Evolutionary conservation across 2,888 invertebrate genomes (phyloP).

Genomic region (Drosophila peninsularis): DNA sequence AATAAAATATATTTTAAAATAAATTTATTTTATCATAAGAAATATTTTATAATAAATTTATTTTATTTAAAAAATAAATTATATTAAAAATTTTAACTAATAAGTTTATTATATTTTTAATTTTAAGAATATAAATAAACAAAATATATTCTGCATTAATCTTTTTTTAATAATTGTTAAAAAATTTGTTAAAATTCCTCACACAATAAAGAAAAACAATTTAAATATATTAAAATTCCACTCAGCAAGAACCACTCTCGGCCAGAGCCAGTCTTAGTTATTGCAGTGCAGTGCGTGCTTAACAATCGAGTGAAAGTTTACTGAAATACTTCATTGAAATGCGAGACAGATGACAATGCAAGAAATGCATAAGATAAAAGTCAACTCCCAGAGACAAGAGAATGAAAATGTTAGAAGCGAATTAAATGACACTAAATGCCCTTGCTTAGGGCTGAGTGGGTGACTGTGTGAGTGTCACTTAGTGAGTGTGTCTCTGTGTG

Average conservation of each 20-base stretch:
- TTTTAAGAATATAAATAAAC: no score
- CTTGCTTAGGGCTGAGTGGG: slow-evolving; percentile 16
- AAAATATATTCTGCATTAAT: no score
- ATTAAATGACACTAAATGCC: slow-evolving; percentile 31
- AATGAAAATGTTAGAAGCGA: slow-evolving; percentile 41
- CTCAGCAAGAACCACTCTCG: not conserved
- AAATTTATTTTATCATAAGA: no score
- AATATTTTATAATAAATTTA: no score
- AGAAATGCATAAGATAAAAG: slow-evolving; percentile 47
- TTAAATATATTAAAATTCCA: not conserved
- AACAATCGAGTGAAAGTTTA: slow-evolving; percentile 41
- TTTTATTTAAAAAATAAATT: no score
- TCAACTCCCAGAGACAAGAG: slow-evolving; percentile 53
- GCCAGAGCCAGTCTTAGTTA: not conserved
- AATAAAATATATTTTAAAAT: not conserved
- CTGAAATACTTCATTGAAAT: slow-evolving; percentile 53
- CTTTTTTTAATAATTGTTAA: no score
- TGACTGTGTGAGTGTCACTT: slow-evolving; percentile 24
- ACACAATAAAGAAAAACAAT: no score
- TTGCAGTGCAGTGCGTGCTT: not conserved
- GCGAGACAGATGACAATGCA: slow-evolving; percentile 47
- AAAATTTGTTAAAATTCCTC: no score
- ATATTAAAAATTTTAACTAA: no score
- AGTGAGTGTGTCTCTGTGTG: slow-evolving; percentile 27
- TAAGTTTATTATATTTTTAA: no score